phyloP scores from a whole-genome alignment of 2,888 invertebrate genomes.

The Heliconius ethilla region DNA sequence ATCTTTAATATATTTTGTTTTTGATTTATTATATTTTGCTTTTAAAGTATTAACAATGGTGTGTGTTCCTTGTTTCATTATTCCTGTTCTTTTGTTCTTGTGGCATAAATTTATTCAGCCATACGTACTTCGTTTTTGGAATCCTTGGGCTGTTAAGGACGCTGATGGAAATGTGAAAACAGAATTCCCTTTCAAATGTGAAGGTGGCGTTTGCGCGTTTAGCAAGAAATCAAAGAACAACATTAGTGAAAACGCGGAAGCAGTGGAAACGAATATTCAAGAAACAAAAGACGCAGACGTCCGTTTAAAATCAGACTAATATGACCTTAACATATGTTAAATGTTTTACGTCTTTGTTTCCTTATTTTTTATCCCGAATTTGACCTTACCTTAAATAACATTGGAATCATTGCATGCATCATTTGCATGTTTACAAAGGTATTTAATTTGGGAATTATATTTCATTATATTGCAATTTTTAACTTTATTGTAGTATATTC shows the following conservation, averaged over 20 bases:
- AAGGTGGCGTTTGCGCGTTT: constrained; percentile 80
- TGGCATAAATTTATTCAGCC: constrained; percentile 94
- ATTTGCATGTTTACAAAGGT: background rate
- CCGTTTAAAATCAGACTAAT: constrained; percentile 57
- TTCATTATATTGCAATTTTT: background rate
- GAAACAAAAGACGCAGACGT: constrained; percentile 43
- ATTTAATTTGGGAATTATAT: background rate
- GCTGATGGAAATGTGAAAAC: constrained; percentile 81
- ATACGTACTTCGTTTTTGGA: constrained; percentile 90
- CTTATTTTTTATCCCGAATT: background rate
- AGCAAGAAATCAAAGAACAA: constrained; percentile 53
- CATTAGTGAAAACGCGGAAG: constrained; percentile 46
- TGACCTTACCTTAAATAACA: constrained; percentile 3
- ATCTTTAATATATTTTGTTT: background rate
- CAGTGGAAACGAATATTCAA: constrained; percentile 42
- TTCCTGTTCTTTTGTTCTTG: constrained; percentile 90
- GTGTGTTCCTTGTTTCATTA: constrained; percentile 92
- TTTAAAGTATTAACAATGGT: constrained; percentile 82
- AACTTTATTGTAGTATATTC: background rate
- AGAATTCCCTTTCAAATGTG: constrained; percentile 83
- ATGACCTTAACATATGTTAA: background rate
- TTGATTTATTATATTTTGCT: background rate
- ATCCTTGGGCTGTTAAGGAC: constrained; percentile 87
- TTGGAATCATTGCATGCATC: background rate
- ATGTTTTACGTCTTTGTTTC: background rate